phyloP scores from a whole-genome alignment of 2,888 invertebrate species.

The Hemicrepidius hirtus region DNA sequence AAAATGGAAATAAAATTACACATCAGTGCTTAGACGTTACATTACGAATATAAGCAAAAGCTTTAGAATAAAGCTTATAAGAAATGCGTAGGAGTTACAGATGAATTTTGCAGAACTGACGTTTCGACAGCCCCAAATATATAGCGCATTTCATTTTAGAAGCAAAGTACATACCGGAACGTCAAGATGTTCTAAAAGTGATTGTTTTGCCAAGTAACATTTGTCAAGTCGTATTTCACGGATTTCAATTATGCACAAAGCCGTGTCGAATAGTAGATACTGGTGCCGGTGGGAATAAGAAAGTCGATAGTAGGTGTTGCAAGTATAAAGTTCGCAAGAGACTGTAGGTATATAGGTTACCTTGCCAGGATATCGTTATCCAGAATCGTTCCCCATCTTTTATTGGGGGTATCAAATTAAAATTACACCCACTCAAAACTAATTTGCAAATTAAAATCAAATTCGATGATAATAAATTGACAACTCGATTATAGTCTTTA shows the following conservation, averaged over 20 bases:
- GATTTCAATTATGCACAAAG: slow-evolving; percentile 42
- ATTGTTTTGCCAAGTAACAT: slow-evolving; percentile 43
- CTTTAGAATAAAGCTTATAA: neutral
- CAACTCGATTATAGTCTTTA: no score
- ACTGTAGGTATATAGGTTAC: no score
- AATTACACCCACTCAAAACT: no score
- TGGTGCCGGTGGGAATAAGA: slow-evolving; percentile 29
- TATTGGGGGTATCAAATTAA: no score
- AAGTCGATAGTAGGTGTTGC: slow-evolving; percentile 9
- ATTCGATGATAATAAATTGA: no score
- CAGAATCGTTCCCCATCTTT: no score
- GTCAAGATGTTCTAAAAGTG: slow-evolving; percentile 37
- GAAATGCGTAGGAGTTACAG: neutral
- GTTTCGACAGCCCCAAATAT: slow-evolving; percentile 15
- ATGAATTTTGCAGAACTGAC: slow-evolving; percentile 26
- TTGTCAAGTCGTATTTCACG: slow-evolving; percentile 44
- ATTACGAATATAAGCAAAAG: no score
- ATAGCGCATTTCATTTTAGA: slow-evolving; percentile 38
- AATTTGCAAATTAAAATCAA: no score
- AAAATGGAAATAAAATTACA: no score
- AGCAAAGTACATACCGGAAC: slow-evolving; percentile 34
- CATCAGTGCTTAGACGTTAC: no score
- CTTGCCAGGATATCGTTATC: no score
- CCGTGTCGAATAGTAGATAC: slow-evolving; percentile 38
- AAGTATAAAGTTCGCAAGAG: neutral